These are phyloP conservation scores for Drosophila truncata DNA, from an alignment of 1,140 invertebrate species.

Conservation along the genomic window DNA sequence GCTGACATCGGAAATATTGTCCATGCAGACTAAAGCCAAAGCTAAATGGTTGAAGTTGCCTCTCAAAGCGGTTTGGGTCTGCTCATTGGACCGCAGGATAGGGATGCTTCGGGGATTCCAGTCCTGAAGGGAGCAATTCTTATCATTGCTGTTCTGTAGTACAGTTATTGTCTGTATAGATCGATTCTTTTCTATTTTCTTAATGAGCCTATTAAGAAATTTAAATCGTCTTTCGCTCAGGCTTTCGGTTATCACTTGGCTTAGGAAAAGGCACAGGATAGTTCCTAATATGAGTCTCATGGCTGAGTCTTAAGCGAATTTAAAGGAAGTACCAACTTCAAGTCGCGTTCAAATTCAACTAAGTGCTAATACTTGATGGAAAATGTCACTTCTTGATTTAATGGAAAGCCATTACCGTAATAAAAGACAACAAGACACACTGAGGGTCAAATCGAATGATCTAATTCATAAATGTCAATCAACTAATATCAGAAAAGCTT, in stretches of 20 bases:
- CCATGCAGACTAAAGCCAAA: slow-evolving; percentile 38
- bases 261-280: neutral
- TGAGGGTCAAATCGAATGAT: neutral
- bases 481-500: neutral
- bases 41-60: too few species aligned
- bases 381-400: neutral
- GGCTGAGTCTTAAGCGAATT: neutral
- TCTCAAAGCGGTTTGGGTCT: neutral
- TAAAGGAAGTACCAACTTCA: neutral
- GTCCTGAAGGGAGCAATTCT: neutral
- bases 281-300: neutral
- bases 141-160: neutral
- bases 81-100: slow-evolving; percentile 4
- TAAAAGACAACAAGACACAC: neutral
- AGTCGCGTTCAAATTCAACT: neutral
- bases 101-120: slow-evolving; percentile 5
- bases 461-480: neutral
- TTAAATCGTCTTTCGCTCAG: neutral
- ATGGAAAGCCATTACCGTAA: neutral
- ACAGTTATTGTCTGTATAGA: neutral
- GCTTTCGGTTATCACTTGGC: neutral
- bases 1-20: neutral
- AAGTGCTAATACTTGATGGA: neutral
- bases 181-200: neutral
- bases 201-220: neutral